Evolutionary conservation across 2,797 vertebrate species (phyloP), one percentile per base, ranked within the genome.

Genomic region (Enteromius anoplus): DNA sequence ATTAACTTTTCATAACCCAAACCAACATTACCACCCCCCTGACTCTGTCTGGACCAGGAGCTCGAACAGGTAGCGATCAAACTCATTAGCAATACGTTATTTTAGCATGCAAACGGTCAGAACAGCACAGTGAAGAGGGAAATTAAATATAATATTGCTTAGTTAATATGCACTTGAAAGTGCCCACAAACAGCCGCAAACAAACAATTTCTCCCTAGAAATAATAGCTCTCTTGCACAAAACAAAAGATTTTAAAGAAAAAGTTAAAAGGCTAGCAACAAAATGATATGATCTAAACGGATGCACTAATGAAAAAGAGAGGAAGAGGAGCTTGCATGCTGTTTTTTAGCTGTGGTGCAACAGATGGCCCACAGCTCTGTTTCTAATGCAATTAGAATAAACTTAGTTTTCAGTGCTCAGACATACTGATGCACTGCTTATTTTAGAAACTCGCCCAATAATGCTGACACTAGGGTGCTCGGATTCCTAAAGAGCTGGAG

Each of bases 1-100:
- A 88, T 89, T 89, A 89, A 89, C 88, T 89, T 88, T 86, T 86
- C 84, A 92, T 89, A 91, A 89, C 89, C 84, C 87, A 80, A 86
- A 81, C 70, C 42, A 85, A 79, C 85, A 85, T 87, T 86, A 87
- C 49, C 81, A 83, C 47, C 51, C 19, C 62, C 55, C 69, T 45
- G 37, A 42, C 70, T 71, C 51, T 62, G 75, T 78, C 77, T 77
- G 87, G 51, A 64, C 23, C 70, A 73, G 75, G 55, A 70, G 17
- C 37, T 81, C 65, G 65, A 62, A 72, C 72, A n/a, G 32, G 21
- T 45, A n/a, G 60, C 17, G 45, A 69, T 76, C 53, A 60, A 49
- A 32, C 23, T 78, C n/a, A 65, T 62, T 53, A 51, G 65, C 68
- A 69, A 34, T 7, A 51, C 3, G 5, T 55, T 75, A 21, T 75